These are phyloP conservation scores for Hofmannophila pseudospretella DNA, from an alignment of 2,888 invertebrate species.

Conservation along the genomic window DNA sequence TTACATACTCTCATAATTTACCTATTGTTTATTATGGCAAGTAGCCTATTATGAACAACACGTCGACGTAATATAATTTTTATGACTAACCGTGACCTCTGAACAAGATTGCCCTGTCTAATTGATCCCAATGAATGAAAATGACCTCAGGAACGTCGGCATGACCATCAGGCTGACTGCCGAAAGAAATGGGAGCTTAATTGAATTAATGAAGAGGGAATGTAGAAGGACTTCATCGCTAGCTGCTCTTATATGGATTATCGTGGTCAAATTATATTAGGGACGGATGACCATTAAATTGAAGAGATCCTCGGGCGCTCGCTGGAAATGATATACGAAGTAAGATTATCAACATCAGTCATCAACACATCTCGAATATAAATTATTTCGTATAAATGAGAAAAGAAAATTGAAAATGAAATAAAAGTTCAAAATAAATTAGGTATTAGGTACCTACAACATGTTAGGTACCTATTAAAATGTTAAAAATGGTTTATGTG, in stretches of 20 bases:
- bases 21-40: no score
- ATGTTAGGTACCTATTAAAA: no score
- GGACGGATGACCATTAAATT: conserved; percentile 9
- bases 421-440: no score
- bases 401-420: no score
- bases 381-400: no score
- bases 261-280: conserved; percentile 1
- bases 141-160: conserved; percentile 51
- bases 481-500: neutral
- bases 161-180: conserved; percentile 47
- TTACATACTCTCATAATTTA: no score
- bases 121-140: conserved; percentile 64
- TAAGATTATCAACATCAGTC: no score
- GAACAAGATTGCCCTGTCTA: conserved; percentile 34
- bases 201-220: conserved; percentile 50
- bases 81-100: conserved; percentile 20
- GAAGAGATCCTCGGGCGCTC: conserved; percentile 9
- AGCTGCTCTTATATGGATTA: conserved; percentile 1
- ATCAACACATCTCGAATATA: no score
- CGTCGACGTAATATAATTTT: conserved; percentile 7
- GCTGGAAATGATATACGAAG: neutral
- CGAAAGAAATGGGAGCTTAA: conserved; percentile 63
- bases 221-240: conserved; percentile 11
- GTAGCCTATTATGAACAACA: no score
- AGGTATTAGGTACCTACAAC: neutral